Evolutionary conservation across 2,888 invertebrate species (phyloP).

Genomic region (Chrysotoxum bicinctum): DNA sequence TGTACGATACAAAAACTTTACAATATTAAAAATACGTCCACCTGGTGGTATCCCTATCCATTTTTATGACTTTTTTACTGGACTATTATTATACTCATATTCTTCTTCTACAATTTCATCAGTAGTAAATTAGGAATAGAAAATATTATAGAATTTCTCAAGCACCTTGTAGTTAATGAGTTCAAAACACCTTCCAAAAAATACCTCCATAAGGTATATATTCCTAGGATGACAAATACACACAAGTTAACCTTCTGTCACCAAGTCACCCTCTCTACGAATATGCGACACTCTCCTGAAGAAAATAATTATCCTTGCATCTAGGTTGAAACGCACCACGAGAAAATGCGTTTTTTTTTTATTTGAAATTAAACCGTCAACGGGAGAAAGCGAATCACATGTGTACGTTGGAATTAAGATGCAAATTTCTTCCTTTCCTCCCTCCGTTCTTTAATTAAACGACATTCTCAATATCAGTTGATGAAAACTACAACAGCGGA

Average conservation of each 20-base stretch:
- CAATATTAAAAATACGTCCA: too few relatives aligned
- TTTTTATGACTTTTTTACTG: too few relatives aligned
- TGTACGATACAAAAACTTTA: too few relatives aligned
- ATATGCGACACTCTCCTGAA: neutral
- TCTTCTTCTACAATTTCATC: too few relatives aligned
- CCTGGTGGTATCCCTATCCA: too few relatives aligned
- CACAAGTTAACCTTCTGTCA: neutral
- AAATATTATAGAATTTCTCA: too few relatives aligned
- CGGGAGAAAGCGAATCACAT: neutral
- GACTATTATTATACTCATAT: too few relatives aligned
- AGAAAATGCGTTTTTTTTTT: neutral
- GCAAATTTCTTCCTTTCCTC: constrained; percentile 30
- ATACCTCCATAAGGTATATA: too few relatives aligned
- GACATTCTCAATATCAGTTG: constrained; percentile 4
- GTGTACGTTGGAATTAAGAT: constrained; percentile 54
- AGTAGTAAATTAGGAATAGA: too few relatives aligned
- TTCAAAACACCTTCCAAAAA: too few relatives aligned
- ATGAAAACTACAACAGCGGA: neutral
- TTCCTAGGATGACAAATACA: neutral
- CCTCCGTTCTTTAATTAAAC: neutral
- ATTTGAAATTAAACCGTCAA: neutral
- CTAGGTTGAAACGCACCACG: neutral
- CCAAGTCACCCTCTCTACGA: neutral
- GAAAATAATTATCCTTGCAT: constrained; percentile 6
- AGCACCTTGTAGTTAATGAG: too few relatives aligned